Conservation (phyloP, 1,140 invertebrate species). For the Contarinia nasturtii region DNA sequence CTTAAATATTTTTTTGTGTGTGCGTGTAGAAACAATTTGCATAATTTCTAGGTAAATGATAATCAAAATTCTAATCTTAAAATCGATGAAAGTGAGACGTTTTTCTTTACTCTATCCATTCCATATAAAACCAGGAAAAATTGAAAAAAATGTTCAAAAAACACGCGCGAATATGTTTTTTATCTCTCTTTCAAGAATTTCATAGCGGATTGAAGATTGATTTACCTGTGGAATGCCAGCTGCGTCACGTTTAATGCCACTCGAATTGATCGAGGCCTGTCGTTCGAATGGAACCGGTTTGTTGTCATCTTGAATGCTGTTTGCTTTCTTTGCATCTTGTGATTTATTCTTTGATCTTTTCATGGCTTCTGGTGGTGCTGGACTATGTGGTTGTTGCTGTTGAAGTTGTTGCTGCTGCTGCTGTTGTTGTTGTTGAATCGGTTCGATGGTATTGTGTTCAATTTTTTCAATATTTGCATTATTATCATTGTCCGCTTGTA, state of each 20-base stretch:
- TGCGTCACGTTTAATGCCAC: constrained; percentile 33
- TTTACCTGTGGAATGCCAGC: constrained; percentile 31
- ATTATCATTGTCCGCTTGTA: constrained; percentile 25
- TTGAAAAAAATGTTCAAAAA: no score
- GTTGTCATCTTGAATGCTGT: not conserved
- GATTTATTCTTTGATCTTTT: not conserved
- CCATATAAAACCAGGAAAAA: no score
- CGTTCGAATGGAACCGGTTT: constrained; percentile 2
- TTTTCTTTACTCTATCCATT: constrained; percentile 14
- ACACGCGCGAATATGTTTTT: no score
- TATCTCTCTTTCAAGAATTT: no score
- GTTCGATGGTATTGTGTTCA: constrained; percentile 28
- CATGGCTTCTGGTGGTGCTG: not conserved
- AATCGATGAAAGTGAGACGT: no score
- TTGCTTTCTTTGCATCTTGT: constrained; percentile 3
- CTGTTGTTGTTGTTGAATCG: constrained; percentile 17
- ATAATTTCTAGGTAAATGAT: no score
- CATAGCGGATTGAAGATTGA: no score
- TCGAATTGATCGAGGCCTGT: constrained; percentile 22
- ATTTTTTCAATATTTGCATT: constrained; percentile 23
- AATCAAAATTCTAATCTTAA: no score
- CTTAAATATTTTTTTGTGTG: no score
- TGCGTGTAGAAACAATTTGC: no score
- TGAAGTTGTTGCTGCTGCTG: constrained; percentile 3
- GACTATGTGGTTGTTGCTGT: not conserved